These are phyloP conservation scores for Callopanchax toddi DNA, from an alignment of 2,113 vertebrate genomes.

Conservation along the genomic window DNA sequence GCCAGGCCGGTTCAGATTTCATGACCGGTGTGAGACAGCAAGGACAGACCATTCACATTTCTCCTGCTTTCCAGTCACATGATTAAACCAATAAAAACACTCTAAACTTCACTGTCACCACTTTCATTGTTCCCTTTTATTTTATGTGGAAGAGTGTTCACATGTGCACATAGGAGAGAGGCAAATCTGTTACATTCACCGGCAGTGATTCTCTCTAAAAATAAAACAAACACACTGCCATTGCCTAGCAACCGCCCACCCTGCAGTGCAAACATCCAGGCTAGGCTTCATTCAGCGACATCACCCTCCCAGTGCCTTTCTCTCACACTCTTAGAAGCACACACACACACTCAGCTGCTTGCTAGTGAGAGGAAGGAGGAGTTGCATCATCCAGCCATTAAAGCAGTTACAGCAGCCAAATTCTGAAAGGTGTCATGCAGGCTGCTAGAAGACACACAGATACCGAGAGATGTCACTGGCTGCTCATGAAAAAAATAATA, in stretches of 20 bases:
- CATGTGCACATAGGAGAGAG: constrained; percentile 28
- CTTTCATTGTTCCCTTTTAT: neutral
- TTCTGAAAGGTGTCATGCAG: constrained; percentile 64
- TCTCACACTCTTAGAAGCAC: constrained; percentile 21
- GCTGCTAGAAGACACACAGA: constrained; percentile 40
- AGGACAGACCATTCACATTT: constrained; percentile 69
- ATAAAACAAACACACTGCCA: constrained; percentile 79
- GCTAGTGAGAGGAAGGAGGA: constrained; percentile 47
- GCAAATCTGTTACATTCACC: constrained; percentile 65
- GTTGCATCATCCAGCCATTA: constrained; percentile 77
- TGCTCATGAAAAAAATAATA: constrained; percentile 1
- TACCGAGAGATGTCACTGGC: constrained; percentile 26
- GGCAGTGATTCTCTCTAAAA: constrained; percentile 77
- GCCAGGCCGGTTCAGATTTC: constrained; percentile 63
- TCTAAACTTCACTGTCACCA: neutral
- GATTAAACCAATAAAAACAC: constrained; percentile 3
- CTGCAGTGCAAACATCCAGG: constrained; percentile 75
- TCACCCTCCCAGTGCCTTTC: constrained; percentile 56
- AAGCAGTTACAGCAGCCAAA: constrained; percentile 59
- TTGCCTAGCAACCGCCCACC: constrained; percentile 77
- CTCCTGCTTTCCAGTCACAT: constrained; percentile 9
- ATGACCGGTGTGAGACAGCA: constrained; percentile 61
- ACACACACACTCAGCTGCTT: constrained; percentile 16
- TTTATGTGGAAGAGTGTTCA: constrained; percentile 21
- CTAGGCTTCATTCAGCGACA: constrained; percentile 77